These are phyloP conservation scores for Phengaris alcon DNA, from an alignment of 2,888 invertebrate species.

Conservation along the genomic window DNA sequence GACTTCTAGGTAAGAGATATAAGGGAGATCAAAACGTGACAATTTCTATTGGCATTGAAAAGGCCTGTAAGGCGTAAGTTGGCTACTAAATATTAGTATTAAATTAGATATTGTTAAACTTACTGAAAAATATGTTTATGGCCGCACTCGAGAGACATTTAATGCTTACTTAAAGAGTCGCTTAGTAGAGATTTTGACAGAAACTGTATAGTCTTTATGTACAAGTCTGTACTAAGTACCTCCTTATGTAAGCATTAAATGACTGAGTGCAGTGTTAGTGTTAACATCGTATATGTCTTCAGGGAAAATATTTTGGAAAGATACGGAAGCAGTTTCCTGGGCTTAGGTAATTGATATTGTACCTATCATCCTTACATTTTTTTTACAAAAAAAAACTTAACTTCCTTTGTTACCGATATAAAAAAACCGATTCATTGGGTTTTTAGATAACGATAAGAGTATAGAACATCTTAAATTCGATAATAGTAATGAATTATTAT, in stretches of 20 bases:
- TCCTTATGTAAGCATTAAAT: no score
- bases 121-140: no score
- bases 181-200: no score
- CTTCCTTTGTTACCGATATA: no score
- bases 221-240: no score
- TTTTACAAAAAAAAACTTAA: no score
- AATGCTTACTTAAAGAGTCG: no score
- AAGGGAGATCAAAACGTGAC: not conserved
- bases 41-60: not conserved
- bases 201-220: no score
- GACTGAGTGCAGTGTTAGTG: no score
- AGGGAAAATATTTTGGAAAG: constrained; percentile 57
- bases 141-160: no score
- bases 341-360: constrained; percentile 47
- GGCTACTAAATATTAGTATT: not conserved
- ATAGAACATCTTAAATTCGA: not conserved
- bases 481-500: not conserved
- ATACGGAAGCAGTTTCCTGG: constrained; percentile 51
- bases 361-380: no score
- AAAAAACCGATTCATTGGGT: not conserved
- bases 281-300: constrained; percentile 40
- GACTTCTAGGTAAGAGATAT: not conserved
- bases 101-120: no score
- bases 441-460: not conserved
- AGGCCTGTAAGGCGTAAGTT: not conserved